Evolutionary conservation across 2,888 invertebrate genomes (phyloP), one percentile per base, ranked within the genome.

Genomic region (Watsonalla binaria): DNA sequence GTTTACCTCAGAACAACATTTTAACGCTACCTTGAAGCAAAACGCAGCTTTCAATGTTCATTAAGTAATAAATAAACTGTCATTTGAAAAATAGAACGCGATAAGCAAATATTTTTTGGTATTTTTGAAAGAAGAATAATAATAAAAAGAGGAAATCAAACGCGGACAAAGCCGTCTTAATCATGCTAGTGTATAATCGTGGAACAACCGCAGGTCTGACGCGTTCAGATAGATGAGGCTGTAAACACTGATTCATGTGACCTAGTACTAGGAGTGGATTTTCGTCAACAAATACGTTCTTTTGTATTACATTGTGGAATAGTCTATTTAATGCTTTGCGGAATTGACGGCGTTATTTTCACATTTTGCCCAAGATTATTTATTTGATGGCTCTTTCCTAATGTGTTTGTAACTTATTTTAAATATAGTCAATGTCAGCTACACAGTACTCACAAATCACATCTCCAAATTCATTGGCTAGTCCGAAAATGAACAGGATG

Each of bases 241-340:
- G 74, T 76, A 74, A 76, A 79, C 74, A 77, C 59, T 82, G 79
- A 84, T 51, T 83, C 82, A 83, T 58, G 52, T 74, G 80, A 76
- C 76, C 75, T 63, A 64, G 57, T 74, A 69, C 59, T 51, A 48
- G 51, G 56, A 33, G 46, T 58, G 51, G 57, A 33, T 51, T 58
- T 54, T 47, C 59, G 52, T 61, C 56, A 59, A 58, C 54, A 53
- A 49, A 47, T 15, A 56, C 58, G 47, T 60, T 51, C 47, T 51
- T 54, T 50, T 51, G 47, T 45, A n/a, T 51, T 48, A 13, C 49
- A 49, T 37, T 39, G 11, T 37, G 37, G 13, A n/a, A 7, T 13
- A 13, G 6, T 49, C 37, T 37, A 37, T 39, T 35, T 13, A 4
- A 13, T 35, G 0, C 4, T 8, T 7, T 14, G 4, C 14, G 14